Base-by-base conservation (phyloP, 2,797 vertebrate genomes). In the Gambelia wislizenii region DNA sequence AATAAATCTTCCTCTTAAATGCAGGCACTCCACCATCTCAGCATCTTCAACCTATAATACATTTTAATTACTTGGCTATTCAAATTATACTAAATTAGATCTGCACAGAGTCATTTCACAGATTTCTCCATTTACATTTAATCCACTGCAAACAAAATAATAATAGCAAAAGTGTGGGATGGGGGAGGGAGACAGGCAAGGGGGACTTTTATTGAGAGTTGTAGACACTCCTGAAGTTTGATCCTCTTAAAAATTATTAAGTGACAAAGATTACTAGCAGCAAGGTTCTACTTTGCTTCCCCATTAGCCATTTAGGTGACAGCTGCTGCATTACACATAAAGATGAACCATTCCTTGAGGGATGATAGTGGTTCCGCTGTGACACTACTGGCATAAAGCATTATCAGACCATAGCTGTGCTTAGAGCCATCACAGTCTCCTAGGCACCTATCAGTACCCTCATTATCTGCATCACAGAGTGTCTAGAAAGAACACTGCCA, bases 401-500 rank as follows among this genome's bases (percentile, higher is more conserved):
- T 98, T 98, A 98, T 98, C 98, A 97, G 98, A 97, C 98, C 98
- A 97, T 97, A 98, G 98, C 98, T 98, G 98, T 97, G 98, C 98
- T 97, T 91, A 96, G 98, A 98, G 98, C 97, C 97, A 97, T 97
- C 97, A 96, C 97, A 97, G 98, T 98, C 98, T 98, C 98, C 97
- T 97, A 98, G 98, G 98, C 98, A 98, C 98, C 98, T 98, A 99
- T 99, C 98, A 98, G 98, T 97, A 97, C 96, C 97, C 98, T 98
- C 98, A 98, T 98, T 98, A 99, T 98, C 98, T 98, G 97, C 97
- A 98, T 98, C 98, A 97, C 97, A 97, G 97, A 97, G 97, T 96
- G 97, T 97, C 94, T 97, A 95, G 96, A 96, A 97, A 96, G 96
- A 97, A 95, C 96, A 95, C 97, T 97, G 96, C 97, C 97, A 97